phyloP scores from a whole-genome alignment of 1,140 invertebrate species.

The Proctacanthus coquilletti region DNA sequence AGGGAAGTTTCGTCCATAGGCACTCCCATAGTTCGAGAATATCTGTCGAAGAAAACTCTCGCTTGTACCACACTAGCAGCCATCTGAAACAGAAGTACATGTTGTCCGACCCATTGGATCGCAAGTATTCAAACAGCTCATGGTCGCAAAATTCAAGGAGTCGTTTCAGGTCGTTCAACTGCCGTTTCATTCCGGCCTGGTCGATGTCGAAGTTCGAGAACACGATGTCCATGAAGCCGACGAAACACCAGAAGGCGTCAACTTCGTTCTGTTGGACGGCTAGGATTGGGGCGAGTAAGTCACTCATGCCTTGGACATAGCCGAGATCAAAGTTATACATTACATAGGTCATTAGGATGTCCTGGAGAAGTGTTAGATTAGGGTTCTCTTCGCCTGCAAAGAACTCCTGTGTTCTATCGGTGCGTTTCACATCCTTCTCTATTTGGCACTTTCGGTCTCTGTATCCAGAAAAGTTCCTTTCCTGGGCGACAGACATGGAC shows the following conservation, averaged over 20 bases:
- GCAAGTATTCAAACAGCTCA: slow-evolving; percentile 69
- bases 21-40: slow-evolving; percentile 70
- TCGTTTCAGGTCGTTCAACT: slow-evolving; percentile 70
- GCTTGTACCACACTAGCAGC: slow-evolving; percentile 70
- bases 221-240: slow-evolving; percentile 93
- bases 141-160: slow-evolving; percentile 71
- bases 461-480: slow-evolving; percentile 74
- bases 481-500: slow-evolving; percentile 73
- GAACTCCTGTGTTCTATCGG: slow-evolving; percentile 82
- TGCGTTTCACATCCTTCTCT: slow-evolving; percentile 95
- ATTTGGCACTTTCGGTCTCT: slow-evolving; percentile 87
- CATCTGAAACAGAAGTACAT: slow-evolving; percentile 99
- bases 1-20: slow-evolving; percentile 81
- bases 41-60: slow-evolving; percentile 59
- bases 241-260: slow-evolving; percentile 99
- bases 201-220: slow-evolving; percentile 97
- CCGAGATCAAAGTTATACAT: slow-evolving; percentile 99
- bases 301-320: slow-evolving; percentile 94
- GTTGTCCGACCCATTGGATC: slow-evolving; percentile 85
- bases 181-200: slow-evolving; percentile 91
- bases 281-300: slow-evolving; percentile 81
- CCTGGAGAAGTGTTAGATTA: slow-evolving; percentile 69
- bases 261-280: slow-evolving; percentile 30
- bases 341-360: slow-evolving; percentile 97
- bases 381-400: slow-evolving; percentile 84